phyloP scores from a whole-genome alignment of 92 coral and sea anemone genomes.

The Zoanthus sansibaricus region DNA sequence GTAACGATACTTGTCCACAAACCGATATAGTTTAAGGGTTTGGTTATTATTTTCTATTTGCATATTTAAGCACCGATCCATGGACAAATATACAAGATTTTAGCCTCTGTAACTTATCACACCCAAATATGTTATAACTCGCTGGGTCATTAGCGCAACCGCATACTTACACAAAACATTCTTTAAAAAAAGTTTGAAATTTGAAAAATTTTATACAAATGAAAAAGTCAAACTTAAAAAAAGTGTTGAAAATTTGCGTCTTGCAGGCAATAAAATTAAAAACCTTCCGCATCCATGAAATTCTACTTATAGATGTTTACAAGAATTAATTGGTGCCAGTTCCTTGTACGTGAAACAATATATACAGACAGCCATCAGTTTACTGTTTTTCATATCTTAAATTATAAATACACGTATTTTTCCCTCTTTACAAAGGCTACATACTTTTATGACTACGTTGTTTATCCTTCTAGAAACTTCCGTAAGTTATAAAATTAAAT shows the following conservation, averaged over 20 bases:
- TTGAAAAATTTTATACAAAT: no score
- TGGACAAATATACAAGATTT: no score
- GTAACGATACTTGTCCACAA: neutral
- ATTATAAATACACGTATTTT: neutral
- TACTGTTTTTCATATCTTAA: neutral
- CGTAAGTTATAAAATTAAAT: neutral
- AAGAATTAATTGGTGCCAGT: neutral
- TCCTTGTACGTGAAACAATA: neutral
- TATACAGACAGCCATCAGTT: neutral
- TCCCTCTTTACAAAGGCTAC: neutral
- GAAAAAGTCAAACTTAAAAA: no score
- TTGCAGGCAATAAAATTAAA: no score
- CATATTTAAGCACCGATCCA: neutral
- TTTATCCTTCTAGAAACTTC: neutral
- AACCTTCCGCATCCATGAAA: no score
- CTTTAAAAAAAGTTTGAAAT: no score
- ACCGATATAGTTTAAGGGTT: slow-evolving; percentile 22
- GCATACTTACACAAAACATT: no score
- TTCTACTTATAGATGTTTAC: neutral
- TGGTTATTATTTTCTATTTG: neutral
- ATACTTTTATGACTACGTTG: neutral
- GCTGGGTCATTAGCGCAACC: no score
- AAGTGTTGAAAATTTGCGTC: no score
- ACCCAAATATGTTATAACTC: no score
- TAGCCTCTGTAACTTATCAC: no score